These are phyloP conservation scores for Phymorhynchus buccinoides DNA, from an alignment of 1,140 invertebrate species.

Conservation along the genomic window DNA sequence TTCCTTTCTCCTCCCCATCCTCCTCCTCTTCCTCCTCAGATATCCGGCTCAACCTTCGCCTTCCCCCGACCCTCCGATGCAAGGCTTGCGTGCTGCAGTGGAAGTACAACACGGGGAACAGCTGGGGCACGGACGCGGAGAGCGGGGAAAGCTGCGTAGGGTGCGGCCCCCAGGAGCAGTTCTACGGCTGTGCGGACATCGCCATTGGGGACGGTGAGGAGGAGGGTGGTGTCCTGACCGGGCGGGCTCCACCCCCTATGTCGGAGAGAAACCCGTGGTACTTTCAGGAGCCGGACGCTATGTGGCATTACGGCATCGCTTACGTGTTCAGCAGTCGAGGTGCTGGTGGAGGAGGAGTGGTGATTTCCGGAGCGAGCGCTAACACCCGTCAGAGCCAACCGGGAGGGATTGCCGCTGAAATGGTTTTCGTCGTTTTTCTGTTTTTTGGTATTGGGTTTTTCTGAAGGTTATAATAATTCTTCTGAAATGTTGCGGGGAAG, in stretches of 20 bases:
- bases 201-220: conserved; percentile 64
- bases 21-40: conserved; percentile 41
- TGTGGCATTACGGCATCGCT: conserved; percentile 51
- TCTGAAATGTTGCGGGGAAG: neutral
- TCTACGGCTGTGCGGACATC: conserved; percentile 68
- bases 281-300: conserved; percentile 32
- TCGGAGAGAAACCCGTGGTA: conserved; percentile 47
- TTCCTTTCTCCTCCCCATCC: neutral
- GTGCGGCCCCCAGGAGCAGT: conserved; percentile 68
- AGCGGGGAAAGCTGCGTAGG: conserved; percentile 58
- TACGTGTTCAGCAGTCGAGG: conserved; percentile 25
- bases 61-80: conserved; percentile 67
- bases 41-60: conserved; percentile 50
- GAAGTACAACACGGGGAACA: conserved; percentile 71
- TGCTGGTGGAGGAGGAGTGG: neutral
- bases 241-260: too few relatives aligned
- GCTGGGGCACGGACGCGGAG: conserved; percentile 63
- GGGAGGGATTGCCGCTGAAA: neutral
- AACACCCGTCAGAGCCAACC: neutral
- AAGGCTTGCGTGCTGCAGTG: conserved; percentile 71
- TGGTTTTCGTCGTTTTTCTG: neutral
- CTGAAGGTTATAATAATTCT: neutral
- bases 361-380: conserved; percentile 1
- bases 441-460: neutral
- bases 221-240: conserved; percentile 32